A percentile compares a stretch with the other conserved stretches of the same genome.
These are phyloP conservation scores for Echinops telfairi DNA, from an alignment of 2,113 vertebrate genomes.

Conservation along the genomic window DNA sequence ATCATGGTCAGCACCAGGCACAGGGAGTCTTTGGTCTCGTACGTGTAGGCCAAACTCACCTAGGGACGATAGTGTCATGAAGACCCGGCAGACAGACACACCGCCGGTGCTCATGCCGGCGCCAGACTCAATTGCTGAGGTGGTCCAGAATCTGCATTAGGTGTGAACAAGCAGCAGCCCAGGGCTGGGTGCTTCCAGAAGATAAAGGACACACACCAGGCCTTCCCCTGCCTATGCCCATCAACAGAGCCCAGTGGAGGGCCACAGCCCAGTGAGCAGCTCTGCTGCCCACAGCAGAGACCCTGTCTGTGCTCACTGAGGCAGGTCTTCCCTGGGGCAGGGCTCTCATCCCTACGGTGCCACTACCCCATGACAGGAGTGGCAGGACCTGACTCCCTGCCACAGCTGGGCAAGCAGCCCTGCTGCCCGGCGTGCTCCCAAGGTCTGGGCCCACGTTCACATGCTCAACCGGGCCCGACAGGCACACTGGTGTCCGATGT, in stretches of 20 bases:
- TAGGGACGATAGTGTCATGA: constrained; percentile 64
- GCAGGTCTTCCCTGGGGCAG: too few relatives aligned
- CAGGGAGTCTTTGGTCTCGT: constrained; percentile 88
- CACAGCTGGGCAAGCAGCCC: too few relatives aligned
- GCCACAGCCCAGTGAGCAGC: too few relatives aligned
- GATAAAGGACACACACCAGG: accelerated
- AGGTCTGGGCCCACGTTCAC: too few relatives aligned
- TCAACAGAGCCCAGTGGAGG: not conserved
- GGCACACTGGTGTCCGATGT: too few relatives aligned
- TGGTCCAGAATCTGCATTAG: not conserved
- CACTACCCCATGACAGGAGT: too few relatives aligned
- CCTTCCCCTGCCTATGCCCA: not conserved
- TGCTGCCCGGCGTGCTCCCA: too few relatives aligned
- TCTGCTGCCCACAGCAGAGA: too few relatives aligned
- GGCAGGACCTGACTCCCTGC: too few relatives aligned
- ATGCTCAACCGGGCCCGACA: too few relatives aligned
- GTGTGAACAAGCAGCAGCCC: not conserved
- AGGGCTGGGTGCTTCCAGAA: not conserved
- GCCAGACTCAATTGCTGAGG: not conserved
- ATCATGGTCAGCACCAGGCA: constrained; percentile 91
- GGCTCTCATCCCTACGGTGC: too few relatives aligned
- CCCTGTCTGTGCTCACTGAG: too few relatives aligned
- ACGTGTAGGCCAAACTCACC: constrained; percentile 90
- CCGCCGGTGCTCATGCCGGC: not conserved
- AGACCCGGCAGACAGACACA: not conserved